These are phyloP conservation scores for Cotesia typhae DNA, from an alignment of 1,140 invertebrate species.

Conservation along the genomic window DNA sequence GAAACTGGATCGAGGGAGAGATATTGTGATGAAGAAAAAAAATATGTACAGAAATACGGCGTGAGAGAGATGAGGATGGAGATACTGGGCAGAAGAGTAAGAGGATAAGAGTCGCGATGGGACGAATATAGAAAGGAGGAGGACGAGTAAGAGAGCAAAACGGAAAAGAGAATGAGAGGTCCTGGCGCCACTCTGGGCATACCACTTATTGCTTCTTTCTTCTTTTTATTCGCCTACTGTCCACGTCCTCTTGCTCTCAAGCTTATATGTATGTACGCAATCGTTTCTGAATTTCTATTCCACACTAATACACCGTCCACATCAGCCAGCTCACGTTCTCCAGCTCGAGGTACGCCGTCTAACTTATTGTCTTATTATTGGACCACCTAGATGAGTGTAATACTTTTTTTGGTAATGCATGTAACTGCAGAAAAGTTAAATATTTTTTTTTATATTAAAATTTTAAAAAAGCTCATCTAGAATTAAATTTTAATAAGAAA, in stretches of 20 bases:
- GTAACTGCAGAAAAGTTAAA: no score
- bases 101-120: conserved; percentile 36
- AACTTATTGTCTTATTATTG: conserved; percentile 63
- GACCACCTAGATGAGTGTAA: conserved; percentile 58
- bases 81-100: conserved; percentile 33
- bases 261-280: conserved; percentile 35
- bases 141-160: conserved; percentile 23
- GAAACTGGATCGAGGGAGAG: conserved; percentile 52
- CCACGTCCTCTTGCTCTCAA: conserved; percentile 35
- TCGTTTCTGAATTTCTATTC: conserved; percentile 52
- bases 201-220: conserved; percentile 42
- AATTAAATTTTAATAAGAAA: no score
- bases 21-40: conserved; percentile 13
- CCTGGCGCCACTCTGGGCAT: conserved; percentile 62
- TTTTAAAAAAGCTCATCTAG: no score
- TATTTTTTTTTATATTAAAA: no score
- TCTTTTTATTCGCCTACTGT: conserved; percentile 43
- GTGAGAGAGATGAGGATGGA: conserved; percentile 24
- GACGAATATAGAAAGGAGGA: conserved; percentile 21
- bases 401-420: neutral
- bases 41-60: conserved; percentile 11
- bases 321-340: conserved; percentile 27
- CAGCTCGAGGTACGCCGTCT: conserved; percentile 42
- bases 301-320: conserved; percentile 50
- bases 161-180: conserved; percentile 52